Base-by-base conservation (phyloP, 2,797 vertebrate genomes). In the Tenualosa thibaudeaui region DNA sequence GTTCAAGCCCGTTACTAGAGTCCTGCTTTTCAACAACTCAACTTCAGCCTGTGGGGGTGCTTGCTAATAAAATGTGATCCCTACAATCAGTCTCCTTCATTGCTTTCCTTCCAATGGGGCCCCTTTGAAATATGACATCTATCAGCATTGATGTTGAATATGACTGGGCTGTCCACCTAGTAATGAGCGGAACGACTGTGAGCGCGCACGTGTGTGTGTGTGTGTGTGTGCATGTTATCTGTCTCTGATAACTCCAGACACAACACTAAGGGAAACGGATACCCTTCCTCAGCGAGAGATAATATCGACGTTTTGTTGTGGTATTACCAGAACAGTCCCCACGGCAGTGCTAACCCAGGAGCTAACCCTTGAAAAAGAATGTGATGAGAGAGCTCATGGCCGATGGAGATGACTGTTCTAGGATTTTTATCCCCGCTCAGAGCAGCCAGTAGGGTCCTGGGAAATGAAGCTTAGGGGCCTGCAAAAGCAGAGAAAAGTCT, bases 1-100 rank as follows among this genome's bases (percentile, higher is more conserved):
- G 84, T 87, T 91, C 86, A 10, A 71, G 87, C 87, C 88, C 91
- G 88, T 54, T 83, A 83, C 60, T 68, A 84, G n/a, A 88, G 83
- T 40, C 26, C 37, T 53, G 9, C 65, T 82, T 50, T 82, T 5
- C 19, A 56, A 56, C 54, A 56, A 56, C 2, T 6, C n/a, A 60
- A 65, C 24, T 31, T 65, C 60, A 65, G 46, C 58, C 58, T 19
- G n/a, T 22, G 58, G 58, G 58, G 24, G 60, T 12, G n/a, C 60
- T 84, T 24, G 24, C 82, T 85, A 83, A 89, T 82, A 60, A 65
- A 62, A 81, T 51, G 58, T 24, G 51, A 26, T 60, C 68, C 81
- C 86, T 85, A 68, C n/a, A 87, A 85, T 88, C 86, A 86, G 50
- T 88, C 87, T 86, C 13, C 54, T 53, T 68, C 85, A 85, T 89